Base-by-base conservation (phyloP, 2,113 vertebrate species). In the Picathartes gymnocephalus region DNA sequence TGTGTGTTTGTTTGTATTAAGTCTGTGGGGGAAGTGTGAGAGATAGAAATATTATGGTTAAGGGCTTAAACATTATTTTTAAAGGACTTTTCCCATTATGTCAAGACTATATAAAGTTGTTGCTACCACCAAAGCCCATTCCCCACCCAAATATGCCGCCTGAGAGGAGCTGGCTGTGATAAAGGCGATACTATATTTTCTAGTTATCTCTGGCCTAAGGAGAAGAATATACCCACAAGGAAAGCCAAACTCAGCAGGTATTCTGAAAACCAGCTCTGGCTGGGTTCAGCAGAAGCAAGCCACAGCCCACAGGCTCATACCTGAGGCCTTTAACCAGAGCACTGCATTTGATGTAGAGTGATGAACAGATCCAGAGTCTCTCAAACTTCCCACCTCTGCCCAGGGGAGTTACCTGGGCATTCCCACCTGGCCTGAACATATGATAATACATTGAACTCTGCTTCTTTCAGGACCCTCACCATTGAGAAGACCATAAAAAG, bases 211-310 rank as follows among this genome's bases (percentile, higher is more conserved):
- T 44, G 15, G 9, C 4, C 9, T 61, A 13, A 68, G 11, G 21
- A 51, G 45, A 69, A 69, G 23, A 61, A 45, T 8, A 33, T 39
- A 28, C 10, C 10, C 23, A 53, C 10, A 53, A 78, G 33, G 23
- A 61, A 78, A 61, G 33, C 15, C 39, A 69, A 77, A 45, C 7
- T 4, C 13, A 42, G 35, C 10, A 35, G 17, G 13, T 50, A 6
- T 35, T 66, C 18, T 44, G 47, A 60, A 69, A 78, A 69, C 19
- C 45, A 45, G 27, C 18, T 28, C 33, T 53, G 45, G 5, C 33
- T 53, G 62, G 3, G 28, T 33, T 77, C 2, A 5, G 11, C 0
- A 0, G 12, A 7, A 31, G 11, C 22, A 51, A 60, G 45, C 11
- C 44, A 44, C 51, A 50, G 11, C 11, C 17, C 45, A 39, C 40